phyloP scores from a whole-genome alignment of 2,113 vertebrate species.

The Gadus macrocephalus region DNA sequence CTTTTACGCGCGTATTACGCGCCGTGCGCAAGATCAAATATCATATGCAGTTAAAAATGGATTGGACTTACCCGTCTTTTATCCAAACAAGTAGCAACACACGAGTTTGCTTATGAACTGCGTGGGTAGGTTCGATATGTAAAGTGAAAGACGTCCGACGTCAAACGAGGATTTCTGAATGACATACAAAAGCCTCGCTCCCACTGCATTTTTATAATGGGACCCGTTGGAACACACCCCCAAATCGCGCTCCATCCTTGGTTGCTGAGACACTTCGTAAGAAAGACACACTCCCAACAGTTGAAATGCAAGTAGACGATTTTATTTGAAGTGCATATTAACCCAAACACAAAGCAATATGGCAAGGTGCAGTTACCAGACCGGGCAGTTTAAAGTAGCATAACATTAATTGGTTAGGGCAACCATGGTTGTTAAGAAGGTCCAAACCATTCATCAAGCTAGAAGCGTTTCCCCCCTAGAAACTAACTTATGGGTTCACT shows the following conservation, averaged over 20 bases:
- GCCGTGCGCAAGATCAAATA: too few species aligned
- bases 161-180: background rate
- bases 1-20: slow-evolving; percentile 37
- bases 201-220: background rate
- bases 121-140: slow-evolving; percentile 26
- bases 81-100: too few species aligned
- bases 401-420: slow-evolving; percentile 9
- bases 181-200: background rate
- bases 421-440: background rate
- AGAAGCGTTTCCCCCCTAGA: too few species aligned
- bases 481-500: too few species aligned
- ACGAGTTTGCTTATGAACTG: slow-evolving; percentile 37
- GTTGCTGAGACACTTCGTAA: background rate
- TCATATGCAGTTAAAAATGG: too few species aligned
- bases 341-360: slow-evolving; percentile 34
- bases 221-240: background rate
- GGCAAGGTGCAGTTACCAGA: slow-evolving; percentile 17
- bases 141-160: too few species aligned
- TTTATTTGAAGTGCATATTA: slow-evolving; percentile 28
- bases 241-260: background rate
- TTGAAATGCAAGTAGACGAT: too few species aligned
- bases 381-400: slow-evolving; percentile 8
- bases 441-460: background rate
- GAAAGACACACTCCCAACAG: background rate
- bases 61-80: too few species aligned